Evolutionary conservation across 2,113 vertebrate species (phyloP).

Genomic region (Pleuronectes platessa): DNA sequence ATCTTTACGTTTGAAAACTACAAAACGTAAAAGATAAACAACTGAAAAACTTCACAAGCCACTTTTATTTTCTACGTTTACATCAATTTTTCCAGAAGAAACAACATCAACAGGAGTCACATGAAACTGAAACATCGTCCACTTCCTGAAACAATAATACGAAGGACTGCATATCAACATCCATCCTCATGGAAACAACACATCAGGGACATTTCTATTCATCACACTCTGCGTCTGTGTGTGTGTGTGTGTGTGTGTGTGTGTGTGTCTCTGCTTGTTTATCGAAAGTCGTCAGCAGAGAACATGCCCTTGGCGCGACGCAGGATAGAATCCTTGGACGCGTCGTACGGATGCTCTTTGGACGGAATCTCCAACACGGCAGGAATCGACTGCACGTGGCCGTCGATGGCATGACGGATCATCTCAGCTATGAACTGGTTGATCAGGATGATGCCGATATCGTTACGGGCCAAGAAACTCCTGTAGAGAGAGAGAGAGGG

Average conservation of each 20-base stretch:
- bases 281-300: constrained; percentile 91
- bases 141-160: constrained; percentile 12
- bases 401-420: constrained; percentile 94
- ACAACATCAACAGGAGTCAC: constrained; percentile 16
- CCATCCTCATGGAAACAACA: background rate
- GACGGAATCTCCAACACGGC: constrained; percentile 95
- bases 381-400: constrained; percentile 89
- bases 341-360: constrained; percentile 96
- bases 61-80: background rate
- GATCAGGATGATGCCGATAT: constrained; percentile 96
- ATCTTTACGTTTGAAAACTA: background rate
- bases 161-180: background rate
- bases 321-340: constrained; percentile 94
- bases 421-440: constrained; percentile 97
- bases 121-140: background rate
- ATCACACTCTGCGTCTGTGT: background rate
- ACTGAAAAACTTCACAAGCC: background rate
- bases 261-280: constrained; percentile 26
- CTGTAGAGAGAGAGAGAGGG: constrained; percentile 66
- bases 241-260: background rate
- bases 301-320: constrained; percentile 95
- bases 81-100: too few species aligned
- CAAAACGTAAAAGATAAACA: background rate
- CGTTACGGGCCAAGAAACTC: constrained; percentile 90
- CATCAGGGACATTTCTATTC: background rate